Evolutionary conservation across 2,113 vertebrate genomes (phyloP), one percentile per base, ranked within the genome.

Genomic region (Trinectes maculatus): DNA sequence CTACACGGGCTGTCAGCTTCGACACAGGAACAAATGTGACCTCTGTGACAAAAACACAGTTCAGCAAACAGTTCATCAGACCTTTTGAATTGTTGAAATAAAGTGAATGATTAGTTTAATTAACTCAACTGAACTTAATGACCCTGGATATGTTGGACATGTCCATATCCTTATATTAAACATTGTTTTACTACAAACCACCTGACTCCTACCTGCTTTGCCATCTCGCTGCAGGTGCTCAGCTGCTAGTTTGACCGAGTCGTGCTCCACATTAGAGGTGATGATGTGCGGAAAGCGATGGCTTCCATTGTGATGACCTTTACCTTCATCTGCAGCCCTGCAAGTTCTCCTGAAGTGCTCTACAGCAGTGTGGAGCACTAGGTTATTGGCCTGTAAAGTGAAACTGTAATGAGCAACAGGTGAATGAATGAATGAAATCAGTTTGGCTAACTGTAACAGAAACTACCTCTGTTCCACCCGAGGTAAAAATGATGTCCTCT

Each of bases 381-480:
- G 83, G 57, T 98, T 99, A 71, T 99, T 99, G 0, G 95, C 94
- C 98, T 99, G 83, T 47, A 75, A 67, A n/a, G 53, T 22, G 0
- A 4, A 1, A 39, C 13, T 21, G 13, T 15, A 37, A 1, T 55
- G 52, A 70, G 43, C 1, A 5, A 25, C 8, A n/a, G 1, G 1
- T 39, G 4, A 1, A 10, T 29, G 6, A 6, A 9, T 13, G 2
- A 29, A 6, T 5, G 26, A 49, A 43, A 18, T 24, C 2, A 21
- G 9, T 36, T 12, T 21, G 12, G 6, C 28, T 12, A 19, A 15
- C 13, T 40, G 7, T 19, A 11, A 55, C 3, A 39, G n/a, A n/a
- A 31, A 24, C 86, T 80, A 98, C 98, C 95, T 99, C 97, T 0
- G 97, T 99, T 81, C 98, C 98, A 12, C 98, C 97, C 0, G 98